phyloP scores from a whole-genome alignment of 1,140 invertebrate species.

The Lasioglossum albipes region DNA sequence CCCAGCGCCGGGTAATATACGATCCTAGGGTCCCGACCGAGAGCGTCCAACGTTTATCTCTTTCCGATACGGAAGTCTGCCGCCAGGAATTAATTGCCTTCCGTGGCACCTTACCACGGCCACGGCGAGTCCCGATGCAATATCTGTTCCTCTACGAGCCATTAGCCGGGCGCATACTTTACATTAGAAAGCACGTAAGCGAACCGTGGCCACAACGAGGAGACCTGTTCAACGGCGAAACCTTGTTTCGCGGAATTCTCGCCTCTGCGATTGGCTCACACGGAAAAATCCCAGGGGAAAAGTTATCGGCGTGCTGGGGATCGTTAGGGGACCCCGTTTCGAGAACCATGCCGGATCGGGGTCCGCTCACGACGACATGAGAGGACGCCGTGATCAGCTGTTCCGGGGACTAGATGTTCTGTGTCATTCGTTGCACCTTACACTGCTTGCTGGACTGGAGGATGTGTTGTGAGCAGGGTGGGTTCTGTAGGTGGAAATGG shows the following conservation, averaged over 20 bases:
- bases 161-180: constrained; percentile 65
- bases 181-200: constrained; percentile 62
- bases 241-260: constrained; percentile 54
- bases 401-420: not conserved
- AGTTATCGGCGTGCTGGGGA: constrained; percentile 42
- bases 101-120: constrained; percentile 62
- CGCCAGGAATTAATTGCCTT: constrained; percentile 66
- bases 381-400: constrained; percentile 2
- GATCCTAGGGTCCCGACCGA: constrained; percentile 56
- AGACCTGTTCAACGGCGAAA: constrained; percentile 54
- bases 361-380: constrained; percentile 14
- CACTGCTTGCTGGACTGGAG: not conserved
- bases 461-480: no score
- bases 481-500: no score
- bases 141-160: constrained; percentile 62
- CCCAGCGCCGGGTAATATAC: constrained; percentile 55
- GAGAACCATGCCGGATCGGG: not conserved
- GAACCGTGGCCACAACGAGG: constrained; percentile 53
- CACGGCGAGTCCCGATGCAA: constrained; percentile 59
- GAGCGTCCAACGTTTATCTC: constrained; percentile 65
- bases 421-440: not conserved
- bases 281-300: constrained; percentile 30
- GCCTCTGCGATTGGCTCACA: constrained; percentile 1
- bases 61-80: constrained; percentile 66
- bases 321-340: constrained; percentile 38